Evolutionary conservation across 2,888 invertebrate genomes (phyloP), one percentile per base, ranked within the genome.

Genomic region (Sphaeridia pumilis): DNA sequence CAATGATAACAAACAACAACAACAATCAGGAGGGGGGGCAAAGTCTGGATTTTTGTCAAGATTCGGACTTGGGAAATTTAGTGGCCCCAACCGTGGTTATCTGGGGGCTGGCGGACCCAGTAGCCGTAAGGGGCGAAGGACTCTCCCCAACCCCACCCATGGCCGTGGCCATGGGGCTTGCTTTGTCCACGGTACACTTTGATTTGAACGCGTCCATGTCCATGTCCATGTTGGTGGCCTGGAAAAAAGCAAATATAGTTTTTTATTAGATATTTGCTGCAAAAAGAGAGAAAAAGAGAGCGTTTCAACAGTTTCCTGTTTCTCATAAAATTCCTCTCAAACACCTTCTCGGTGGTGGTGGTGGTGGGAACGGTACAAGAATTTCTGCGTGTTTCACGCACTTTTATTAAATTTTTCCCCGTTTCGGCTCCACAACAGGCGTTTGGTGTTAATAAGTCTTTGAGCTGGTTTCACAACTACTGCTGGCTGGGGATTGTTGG

Each of bases 111-210:
- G 31, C 57, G 41, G 7, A 54, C 52, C 82, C 81, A 82, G 68
- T 78, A 82, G 2, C 82, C 82, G 78, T 82, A 81, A 0, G 82
- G 81, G 2, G 82, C 82, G 65, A 78, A 79, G 24, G 77, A 74
- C 31, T 75, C 70, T 17, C 17, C 7, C 10, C n/a, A n/a, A n/a
- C 17, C 10, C 17, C 38, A 5, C 17, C 17, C 7, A 20, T 38
- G 38, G 12, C 38, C 38, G 54, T 72, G 71, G 28, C 71, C 78
- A 58, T 77, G 73, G 62, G 78, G 78, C 1, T 79, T 77, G 7
- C 66, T 63, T 0, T 83, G 82, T 0, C 83, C 83, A 58, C 83
- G 70, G 70, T 82, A 83, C 36, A 83, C 82, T 70, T 83, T 83
- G 58, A 83, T 82, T 71, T 82, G 82, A 1, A 83, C 82, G 48